Base-by-base conservation (phyloP, 1,140 invertebrate species). In the Conopomorpha cramerella region DNA sequence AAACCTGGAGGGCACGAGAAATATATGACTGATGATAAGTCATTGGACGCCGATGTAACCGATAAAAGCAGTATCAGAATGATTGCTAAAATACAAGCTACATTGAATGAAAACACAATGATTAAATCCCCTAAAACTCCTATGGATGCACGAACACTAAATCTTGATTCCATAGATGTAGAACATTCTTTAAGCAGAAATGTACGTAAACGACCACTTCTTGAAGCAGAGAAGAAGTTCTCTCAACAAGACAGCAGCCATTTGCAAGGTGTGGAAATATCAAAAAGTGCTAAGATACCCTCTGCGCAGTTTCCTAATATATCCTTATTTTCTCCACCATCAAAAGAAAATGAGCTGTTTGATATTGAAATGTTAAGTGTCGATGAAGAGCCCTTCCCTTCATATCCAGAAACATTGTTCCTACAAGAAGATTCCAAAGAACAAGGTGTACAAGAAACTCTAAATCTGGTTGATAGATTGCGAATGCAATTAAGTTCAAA, bases 381-480 rank as follows among this genome's bases (percentile, higher is more conserved):
- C 26, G 83, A 86, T 43, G 84, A 86, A 30, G 80, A 82, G 38
- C 82, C 86, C 1, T 74, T 89, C 12, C 74, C 83, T 1, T 86
- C 88, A 42, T 84, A 84, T n/a, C 85, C 86, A 15, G 68, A 71
- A 43, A 78, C 78, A 29, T 78, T 87, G 30, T 79, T 87, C 38
- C 86, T 88, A 43, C 87, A 88, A 53, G 87, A 90, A 50, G 88
- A 90, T 54, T 84, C 86, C n/a, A 90, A 90, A 49, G 73, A 77
- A 48, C 72, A 74, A 45, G 60, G 89, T 50, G 87, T 87, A 0
- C 71, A 86, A 27, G 90, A 90, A 71, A 91, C 90, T 1, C 61
- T 89, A 16, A 86, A 90, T 72, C 64, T 92, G 11, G 88, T 92
- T 6, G 88, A 91, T 45, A 89, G 91, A 60, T 64, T 92, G 10